Conservation (phyloP, 1,140 invertebrate species). For the Diachasmimorpha longicaudata region DNA sequence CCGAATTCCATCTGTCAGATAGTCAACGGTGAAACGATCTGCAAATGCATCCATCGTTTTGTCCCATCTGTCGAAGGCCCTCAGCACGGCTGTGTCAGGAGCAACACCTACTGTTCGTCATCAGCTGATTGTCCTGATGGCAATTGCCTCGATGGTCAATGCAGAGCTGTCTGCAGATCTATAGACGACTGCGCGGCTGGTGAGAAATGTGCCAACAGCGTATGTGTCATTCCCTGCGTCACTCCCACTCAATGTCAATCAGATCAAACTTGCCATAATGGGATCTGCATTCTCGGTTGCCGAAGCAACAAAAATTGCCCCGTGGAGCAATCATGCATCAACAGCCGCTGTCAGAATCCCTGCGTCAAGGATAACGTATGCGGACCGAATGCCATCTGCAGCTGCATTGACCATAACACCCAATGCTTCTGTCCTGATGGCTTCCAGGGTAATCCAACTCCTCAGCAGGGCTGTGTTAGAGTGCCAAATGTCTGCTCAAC, state of each 20-base stretch:
- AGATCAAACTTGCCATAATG: conserved; percentile 80
- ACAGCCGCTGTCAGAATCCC: conserved; percentile 84
- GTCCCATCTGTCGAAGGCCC: conserved; percentile 67
- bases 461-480: conserved; percentile 85
- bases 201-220: conserved; percentile 79
- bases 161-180: conserved; percentile 80
- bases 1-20: conserved; percentile 80
- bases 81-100: conserved; percentile 76
- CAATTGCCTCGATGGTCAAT: conserved; percentile 82
- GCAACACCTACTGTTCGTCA: conserved; percentile 68
- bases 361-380: conserved; percentile 78
- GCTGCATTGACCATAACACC: conserved; percentile 72
- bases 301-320: conserved; percentile 81
- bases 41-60: conserved; percentile 77
- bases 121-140: conserved; percentile 80
- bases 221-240: conserved; percentile 78
- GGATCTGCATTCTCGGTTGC: conserved; percentile 82
- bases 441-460: conserved; percentile 86
- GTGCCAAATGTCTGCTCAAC: conserved; percentile 71
- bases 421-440: conserved; percentile 80
- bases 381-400: conserved; percentile 84
- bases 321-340: conserved; percentile 77
- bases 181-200: conserved; percentile 79
- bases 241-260: conserved; percentile 80
- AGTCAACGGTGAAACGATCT: conserved; percentile 74